phyloP scores from a whole-genome alignment of 2,888 invertebrate species.

The Meganola albula region DNA sequence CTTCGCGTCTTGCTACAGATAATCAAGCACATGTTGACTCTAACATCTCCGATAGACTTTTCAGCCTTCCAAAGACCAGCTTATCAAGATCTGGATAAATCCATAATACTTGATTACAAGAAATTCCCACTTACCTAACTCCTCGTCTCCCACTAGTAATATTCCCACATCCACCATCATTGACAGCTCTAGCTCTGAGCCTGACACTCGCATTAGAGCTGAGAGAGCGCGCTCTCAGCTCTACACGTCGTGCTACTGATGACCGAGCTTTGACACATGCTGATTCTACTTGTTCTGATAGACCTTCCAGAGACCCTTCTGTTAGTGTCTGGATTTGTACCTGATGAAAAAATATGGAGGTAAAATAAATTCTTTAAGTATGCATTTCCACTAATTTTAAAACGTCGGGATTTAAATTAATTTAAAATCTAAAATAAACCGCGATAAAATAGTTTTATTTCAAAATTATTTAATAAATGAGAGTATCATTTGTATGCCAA shows the following conservation, averaged over 20 bases:
- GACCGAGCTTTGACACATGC: conserved; percentile 43
- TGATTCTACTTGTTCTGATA: conserved; percentile 29
- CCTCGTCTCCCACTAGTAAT: conserved; percentile 19
- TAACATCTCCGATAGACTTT: no score
- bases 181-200: conserved; percentile 32
- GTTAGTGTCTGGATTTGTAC: conserved; percentile 50
- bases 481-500: no score
- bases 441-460: background rate
- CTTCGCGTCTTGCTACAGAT: no score
- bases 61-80: no score
- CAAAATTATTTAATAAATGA: background rate
- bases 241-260: conserved; percentile 38
- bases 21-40: no score
- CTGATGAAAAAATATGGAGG: conserved; percentile 30
- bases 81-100: no score
- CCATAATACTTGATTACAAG: no score
- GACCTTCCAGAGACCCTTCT: conserved; percentile 78
- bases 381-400: no score
- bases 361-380: no score
- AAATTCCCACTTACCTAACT: conserved; percentile 23
- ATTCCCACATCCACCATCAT: conserved; percentile 35
- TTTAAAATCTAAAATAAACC: background rate
- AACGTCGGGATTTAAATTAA: no score
- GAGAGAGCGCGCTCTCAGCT: conserved; percentile 28
- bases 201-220: conserved; percentile 32